phyloP scores from a whole-genome alignment of 2,888 invertebrate species.

The Lissonota sp. region DNA sequence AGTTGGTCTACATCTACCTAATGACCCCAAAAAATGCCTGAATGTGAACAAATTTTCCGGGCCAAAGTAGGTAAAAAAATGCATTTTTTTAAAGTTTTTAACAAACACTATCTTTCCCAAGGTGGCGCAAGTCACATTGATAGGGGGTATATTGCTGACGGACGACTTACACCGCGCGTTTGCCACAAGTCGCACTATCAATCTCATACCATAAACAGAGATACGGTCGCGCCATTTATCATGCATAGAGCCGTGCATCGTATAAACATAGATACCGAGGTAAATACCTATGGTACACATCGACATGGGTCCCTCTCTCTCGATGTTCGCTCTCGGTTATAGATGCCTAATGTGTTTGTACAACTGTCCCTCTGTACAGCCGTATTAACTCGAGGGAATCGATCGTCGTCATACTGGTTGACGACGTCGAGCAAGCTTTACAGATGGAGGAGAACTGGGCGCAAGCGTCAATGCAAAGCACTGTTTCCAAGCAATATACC shows the following conservation, averaged over 20 bases:
- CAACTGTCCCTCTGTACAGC: conserved; percentile 70
- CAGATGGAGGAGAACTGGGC: conserved; percentile 38
- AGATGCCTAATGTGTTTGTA: conserved; percentile 75
- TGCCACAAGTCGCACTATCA: conserved; percentile 69
- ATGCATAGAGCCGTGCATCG: conserved; percentile 55
- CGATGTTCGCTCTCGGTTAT: conserved; percentile 56
- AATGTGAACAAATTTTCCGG: no score
- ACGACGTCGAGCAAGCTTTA: conserved; percentile 14
- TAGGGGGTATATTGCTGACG: background rate
- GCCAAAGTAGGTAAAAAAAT: no score
- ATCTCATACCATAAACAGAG: conserved; percentile 75
- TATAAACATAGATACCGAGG: conserved; percentile 70
- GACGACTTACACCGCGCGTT: conserved; percentile 16
- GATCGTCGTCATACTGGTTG: conserved; percentile 37
- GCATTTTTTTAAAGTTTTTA: no score
- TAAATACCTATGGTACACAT: conserved; percentile 65
- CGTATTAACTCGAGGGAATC: conserved; percentile 56
- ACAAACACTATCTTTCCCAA: no score
- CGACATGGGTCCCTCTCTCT: conserved; percentile 8
- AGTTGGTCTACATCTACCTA: no score
- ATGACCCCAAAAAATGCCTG: no score
- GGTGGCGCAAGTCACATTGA: no score
- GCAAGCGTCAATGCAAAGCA: conserved; percentile 53
- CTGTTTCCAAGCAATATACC: conserved; percentile 46
- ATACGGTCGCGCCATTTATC: conserved; percentile 68